Evolutionary conservation across 1,140 invertebrate genomes (phyloP), one percentile per base, ranked within the genome.

Genomic region (Parapsyche elsis): DNA sequence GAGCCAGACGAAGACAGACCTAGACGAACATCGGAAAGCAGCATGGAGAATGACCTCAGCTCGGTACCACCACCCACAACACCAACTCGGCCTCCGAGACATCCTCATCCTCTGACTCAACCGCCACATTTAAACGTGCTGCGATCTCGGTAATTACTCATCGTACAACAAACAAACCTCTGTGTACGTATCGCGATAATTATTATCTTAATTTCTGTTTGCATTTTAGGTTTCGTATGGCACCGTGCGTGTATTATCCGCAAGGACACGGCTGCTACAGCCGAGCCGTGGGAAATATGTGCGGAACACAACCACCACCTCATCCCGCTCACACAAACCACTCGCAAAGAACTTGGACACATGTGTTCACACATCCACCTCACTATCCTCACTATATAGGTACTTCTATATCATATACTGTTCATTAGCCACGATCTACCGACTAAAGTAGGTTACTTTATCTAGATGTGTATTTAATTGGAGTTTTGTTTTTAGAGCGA

Each of bases 1-100:
- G 92, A 92, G 76, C 92, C 92, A 82, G 92, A 93, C 85, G 92
- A 92, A 86, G 90, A 90, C 79, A 85, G 86, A 80, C 79, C 83
- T 19, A 83, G 84, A 30, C 26, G 57, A 44, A 9, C 24, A 2
- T 57, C 24, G 19, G 57, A 57, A 30, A 75, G 24, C 16, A 30
- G 19, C 24, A 9, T 16, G 16, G 73, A 75, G 9, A 75, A 57
- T 26, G 73, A 75, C 9, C 14, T 53, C 5, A 53, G 19, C 9
- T 19, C 45, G 0, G 49, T 12, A 2, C 21, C 0, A 14, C 30
- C 59, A 1, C 71, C n/a, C 5, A 57, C 73, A 16, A 24, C 53
- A 49, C 49, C 79, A 19, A 70, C 61, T 75, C 46, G 59, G 21
- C 83, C 76, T 38, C 70, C 71, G 44, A 74, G 80, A 12, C 59